Conservation (phyloP, 2,888 invertebrate genomes). For the Platerodrilus igneus region DNA sequence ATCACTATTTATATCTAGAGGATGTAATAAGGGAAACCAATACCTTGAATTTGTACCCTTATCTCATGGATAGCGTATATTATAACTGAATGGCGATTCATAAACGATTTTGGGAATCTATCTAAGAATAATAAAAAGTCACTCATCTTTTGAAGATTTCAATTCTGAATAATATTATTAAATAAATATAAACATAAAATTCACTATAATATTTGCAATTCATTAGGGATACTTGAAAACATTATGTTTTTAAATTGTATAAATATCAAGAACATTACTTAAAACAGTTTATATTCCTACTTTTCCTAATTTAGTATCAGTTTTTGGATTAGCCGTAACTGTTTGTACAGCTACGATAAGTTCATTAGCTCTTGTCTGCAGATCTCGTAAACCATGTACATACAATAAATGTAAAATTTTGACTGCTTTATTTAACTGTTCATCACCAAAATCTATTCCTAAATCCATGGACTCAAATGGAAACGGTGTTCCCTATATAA, state of each 20-base stretch:
- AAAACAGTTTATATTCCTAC: slow-evolving; percentile 64
- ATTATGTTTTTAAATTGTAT: too few relatives aligned
- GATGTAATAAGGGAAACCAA: too few relatives aligned
- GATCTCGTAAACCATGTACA: slow-evolving; percentile 74
- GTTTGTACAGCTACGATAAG: slow-evolving; percentile 88
- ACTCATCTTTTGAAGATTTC: slow-evolving; percentile 6
- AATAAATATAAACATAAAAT: neutral
- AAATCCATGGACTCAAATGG: slow-evolving; percentile 64
- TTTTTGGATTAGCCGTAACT: slow-evolving; percentile 94
- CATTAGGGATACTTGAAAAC: slow-evolving; percentile 5
- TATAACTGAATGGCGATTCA: too few relatives aligned
- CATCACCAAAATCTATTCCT: slow-evolving; percentile 63
- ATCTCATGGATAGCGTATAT: too few relatives aligned
- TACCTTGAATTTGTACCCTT: too few relatives aligned
- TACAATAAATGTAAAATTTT: slow-evolving; percentile 76
- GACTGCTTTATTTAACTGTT: slow-evolving; percentile 63
- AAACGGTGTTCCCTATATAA: slow-evolving; percentile 59
- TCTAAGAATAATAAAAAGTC: too few relatives aligned
- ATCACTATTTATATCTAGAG: too few relatives aligned
- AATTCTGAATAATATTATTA: slow-evolving; percentile 1
- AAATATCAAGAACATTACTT: too few relatives aligned
- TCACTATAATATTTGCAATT: too few relatives aligned
- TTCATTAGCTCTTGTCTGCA: slow-evolving; percentile 93
- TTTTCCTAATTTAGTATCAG: slow-evolving; percentile 89
- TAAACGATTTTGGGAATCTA: too few relatives aligned